Conservation (phyloP, 2,888 invertebrate species). For the Panopea generosa region DNA sequence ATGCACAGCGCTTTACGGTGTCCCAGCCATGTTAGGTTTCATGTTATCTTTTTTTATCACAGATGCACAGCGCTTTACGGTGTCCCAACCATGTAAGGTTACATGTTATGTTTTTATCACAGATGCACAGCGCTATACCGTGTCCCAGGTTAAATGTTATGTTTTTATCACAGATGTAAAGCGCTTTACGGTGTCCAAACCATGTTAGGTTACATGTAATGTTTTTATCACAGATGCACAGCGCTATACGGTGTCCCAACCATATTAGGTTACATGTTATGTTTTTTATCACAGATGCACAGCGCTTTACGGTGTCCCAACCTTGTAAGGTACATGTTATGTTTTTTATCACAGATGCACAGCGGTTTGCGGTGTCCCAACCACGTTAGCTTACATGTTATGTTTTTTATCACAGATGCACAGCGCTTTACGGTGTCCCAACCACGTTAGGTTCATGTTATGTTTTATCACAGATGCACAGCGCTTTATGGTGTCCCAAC, state of each 20-base stretch:
- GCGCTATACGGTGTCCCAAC: conserved; percentile 93
- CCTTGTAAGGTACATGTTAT: conserved; percentile 93
- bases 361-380: conserved; percentile 85
- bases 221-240: conserved; percentile 91
- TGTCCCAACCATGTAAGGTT: too few relatives aligned
- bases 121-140: too few relatives aligned
- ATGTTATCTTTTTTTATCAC: too few relatives aligned
- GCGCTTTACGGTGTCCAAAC: too few relatives aligned
- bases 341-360: background rate
- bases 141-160: too few relatives aligned
- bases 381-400: conserved; percentile 94
- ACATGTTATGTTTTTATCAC: too few relatives aligned
- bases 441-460: too few relatives aligned
- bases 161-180: too few relatives aligned
- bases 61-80: too few relatives aligned
- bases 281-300: conserved; percentile 89
- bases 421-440: conserved; percentile 91
- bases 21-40: conserved; percentile 95
- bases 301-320: conserved; percentile 92
- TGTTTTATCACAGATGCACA: conserved; percentile 89
- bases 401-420: conserved; percentile 89
- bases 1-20: conserved; percentile 91
- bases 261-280: conserved; percentile 93
- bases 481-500: conserved; percentile 93
- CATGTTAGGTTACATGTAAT: too few relatives aligned